Evolutionary conservation across 2,888 invertebrate species (phyloP), one percentile per base, ranked within the genome.

Genomic region (Apantesis nais): DNA sequence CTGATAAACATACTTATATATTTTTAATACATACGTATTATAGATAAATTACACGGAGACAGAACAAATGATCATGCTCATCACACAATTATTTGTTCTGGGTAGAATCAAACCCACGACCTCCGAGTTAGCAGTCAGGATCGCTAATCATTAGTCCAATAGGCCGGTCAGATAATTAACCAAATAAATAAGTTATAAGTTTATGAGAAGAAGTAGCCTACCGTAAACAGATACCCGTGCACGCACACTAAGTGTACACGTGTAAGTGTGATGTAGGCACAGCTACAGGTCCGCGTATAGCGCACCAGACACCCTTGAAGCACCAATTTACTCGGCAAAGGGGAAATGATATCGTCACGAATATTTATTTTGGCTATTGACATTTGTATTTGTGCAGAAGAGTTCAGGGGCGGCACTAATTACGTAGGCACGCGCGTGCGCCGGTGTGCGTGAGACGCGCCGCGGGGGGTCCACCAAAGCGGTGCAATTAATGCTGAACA

Each of bases 381-480:
- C 61, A 61, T 66, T 48, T 34, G 31, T 63, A 14, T 66, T 65
- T 68, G 55, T 65, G 41, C 55, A n/a, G 60, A 65, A 41, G n/a
- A 69, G 69, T 69, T 69, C 70, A 70, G 44, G 65, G 69, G 65
- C 61, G 37, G 11, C 48, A 34, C 70, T 70, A 70, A 70, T 70
- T 66, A 65, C 48, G 61, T 25, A 29, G 37, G 29, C 39, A 60
- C 48, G 16, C 37, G 19, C 29, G 62, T 37, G 62, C 48, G 29
- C 52, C 34, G 39, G 14, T 55, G 58, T n/a, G 58, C 52, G 14
- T 55, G 58, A 19, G 58, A 22, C 14, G 19, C 64, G 64, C 7
- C 55, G 63, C 44, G 68, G 63, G 68, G 55, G 55, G 68, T 29
- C 41, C 39, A 25, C 41, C 34, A n/a, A 37, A 11, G 55, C 55